Percentiles rank a stretch among this genome's conserved stretches.
These are phyloP conservation scores for Orbicella faveolata DNA, from an alignment of 64 coral and sea anemone genomes.

Conservation along the genomic window DNA sequence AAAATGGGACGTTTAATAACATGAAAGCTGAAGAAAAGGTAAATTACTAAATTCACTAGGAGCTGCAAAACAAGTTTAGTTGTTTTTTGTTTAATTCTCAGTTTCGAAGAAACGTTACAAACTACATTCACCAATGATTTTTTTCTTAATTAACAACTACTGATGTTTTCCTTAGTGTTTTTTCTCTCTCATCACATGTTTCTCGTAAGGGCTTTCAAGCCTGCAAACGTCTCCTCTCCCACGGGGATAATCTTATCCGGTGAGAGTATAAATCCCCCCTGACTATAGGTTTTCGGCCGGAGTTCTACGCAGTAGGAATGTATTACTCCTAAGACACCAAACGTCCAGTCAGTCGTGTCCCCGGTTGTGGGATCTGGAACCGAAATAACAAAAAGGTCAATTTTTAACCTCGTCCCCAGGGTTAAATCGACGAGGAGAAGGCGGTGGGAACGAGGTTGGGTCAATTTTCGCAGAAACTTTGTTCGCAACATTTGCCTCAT, in stretches of 20 bases:
- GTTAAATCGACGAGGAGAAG: no score
- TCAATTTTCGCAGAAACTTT: no score
- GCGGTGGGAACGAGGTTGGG: no score
- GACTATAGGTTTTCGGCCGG: constrained; percentile 32
- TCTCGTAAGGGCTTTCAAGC: constrained; percentile 78
- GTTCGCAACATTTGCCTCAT: no score
- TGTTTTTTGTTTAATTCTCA: neutral
- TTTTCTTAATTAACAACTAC: neutral
- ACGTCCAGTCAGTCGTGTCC: constrained; percentile 97
- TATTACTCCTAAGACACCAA: constrained; percentile 67
- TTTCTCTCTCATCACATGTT: constrained; percentile 55
- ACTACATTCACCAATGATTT: neutral
- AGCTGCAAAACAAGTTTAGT: neutral
- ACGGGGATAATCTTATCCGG: constrained; percentile 69
- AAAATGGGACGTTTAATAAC: no score
- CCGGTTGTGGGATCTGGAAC: constrained; percentile 90
- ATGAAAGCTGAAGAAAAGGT: neutral
- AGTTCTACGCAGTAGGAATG: constrained; percentile 97
- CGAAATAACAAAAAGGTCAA: neutral
- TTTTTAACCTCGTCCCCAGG: no score
- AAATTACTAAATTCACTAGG: neutral
- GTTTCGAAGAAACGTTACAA: neutral
- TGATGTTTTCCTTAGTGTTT: neutral
- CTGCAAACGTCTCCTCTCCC: constrained; percentile 87
- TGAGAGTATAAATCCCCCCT: constrained; percentile 73